Base-by-base conservation (phyloP, 2,888 invertebrate genomes). In the Plagodis dolabraria region DNA sequence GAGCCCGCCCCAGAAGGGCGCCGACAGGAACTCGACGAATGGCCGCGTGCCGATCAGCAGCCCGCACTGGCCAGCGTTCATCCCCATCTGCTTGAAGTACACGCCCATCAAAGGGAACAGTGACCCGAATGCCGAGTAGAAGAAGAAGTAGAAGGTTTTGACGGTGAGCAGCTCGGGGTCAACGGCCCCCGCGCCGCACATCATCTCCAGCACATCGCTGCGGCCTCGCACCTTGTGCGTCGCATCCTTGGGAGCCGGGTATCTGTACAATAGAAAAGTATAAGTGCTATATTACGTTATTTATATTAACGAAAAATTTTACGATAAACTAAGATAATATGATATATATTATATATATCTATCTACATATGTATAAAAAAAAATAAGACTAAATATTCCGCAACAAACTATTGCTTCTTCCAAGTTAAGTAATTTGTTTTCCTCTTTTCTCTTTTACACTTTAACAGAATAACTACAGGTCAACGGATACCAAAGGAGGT, bases 31-130 rank as follows among this genome's bases (percentile, higher is more conserved):
- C 89, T 99, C 99, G 49, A 99, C 97, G 84, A 99, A 98, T 0
- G 99, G 99, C 64, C 99, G 94, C 72, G 98, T 96, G 34, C 99
- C 99, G 74, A 99, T 97, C n/a, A 98, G 94, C 57, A 98, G 93
- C 6, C 99, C 99, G 79, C 98, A 97, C 85, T 99, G 99, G 12
- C 97, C 96, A 0, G 99, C 98, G 89, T 99, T 99, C 98, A 99
- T 99, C 62, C 99, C 99, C 96, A 99, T 96, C 93, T 99, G 99
- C 93, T 99, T 99, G 94, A 99, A 99, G 92, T 99, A 99, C 47
- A 99, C 98, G 42, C 99, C 99, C 96, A 99, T 97, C 64, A 99
- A 93, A 0, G 99, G 99, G 84, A 99, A 99, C 11, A 99, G 94
- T 0, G 98, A 98, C 6, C 99, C 99, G 85, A 99, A 99, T 0